Evolutionary conservation across 2,113 vertebrate species (phyloP), one percentile per base, ranked within the genome.

Genomic region (Todiramphus chloris): DNA sequence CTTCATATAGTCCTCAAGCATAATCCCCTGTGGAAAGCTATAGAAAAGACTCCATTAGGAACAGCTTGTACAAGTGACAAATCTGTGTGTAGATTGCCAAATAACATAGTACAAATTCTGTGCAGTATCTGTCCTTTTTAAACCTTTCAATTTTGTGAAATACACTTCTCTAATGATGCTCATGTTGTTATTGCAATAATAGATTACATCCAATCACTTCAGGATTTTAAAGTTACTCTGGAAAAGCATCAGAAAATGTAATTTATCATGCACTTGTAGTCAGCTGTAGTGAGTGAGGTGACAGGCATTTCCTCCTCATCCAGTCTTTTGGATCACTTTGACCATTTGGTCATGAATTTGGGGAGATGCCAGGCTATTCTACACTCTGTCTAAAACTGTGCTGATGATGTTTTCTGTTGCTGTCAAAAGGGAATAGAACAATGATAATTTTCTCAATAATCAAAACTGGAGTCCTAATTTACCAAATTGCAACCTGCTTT

Each of bases 401-500:
- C 30, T n/a, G 20, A 15, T 5, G 3, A 27, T 63, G 43, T n/a
- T 81, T 83, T 83, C 16, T 39, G 5, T 76, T 6, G 63, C 55
- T 46, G 10, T 59, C 30, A 41, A 96, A 90, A 97, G 97, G 13
- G 97, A 86, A 33, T 97, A 98, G 58, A 98, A 90, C 41, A 98
- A 97, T 9, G 83, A 98, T 93, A 79, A 94, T 84, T 98, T 99
- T 79, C 86, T 98, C 93, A 96, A 74, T 91, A 98, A 98, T 97
- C 98, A 98, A 96, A 98, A 98, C 56, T 99, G 98, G 98, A 98
- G 98, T 92, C 96, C 98, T 10, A 96, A 97, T 13, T 97, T 98
- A 93, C 97, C 98, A 88, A 98, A 98, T 83, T 97, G 98, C 43
- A 98, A 97, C 70, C 96, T 98, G 13, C 92, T 99, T 93, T 98